Evolutionary conservation across 1,140 invertebrate genomes (phyloP).

Genomic region (Chymomyza costata): DNA sequence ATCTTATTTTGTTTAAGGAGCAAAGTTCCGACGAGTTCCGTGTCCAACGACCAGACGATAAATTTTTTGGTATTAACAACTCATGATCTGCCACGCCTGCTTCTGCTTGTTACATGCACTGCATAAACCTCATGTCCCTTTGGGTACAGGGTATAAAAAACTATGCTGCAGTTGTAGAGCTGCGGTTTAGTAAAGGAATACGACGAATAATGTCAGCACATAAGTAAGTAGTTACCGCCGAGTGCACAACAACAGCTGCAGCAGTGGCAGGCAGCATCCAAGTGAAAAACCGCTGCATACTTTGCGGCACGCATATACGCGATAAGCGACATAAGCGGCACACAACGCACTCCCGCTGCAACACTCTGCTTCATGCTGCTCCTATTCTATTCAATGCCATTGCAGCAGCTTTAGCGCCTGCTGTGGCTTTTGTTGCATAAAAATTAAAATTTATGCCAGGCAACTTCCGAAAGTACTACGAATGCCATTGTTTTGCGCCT

Average conservation of each 20-base stretch:
- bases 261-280: slow-evolving; percentile 24
- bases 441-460: slow-evolving; percentile 68
- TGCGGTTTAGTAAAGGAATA: slow-evolving; percentile 54
- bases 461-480: slow-evolving; percentile 66
- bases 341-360: background rate
- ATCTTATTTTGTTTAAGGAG: too few species aligned
- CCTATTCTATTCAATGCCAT: slow-evolving; percentile 33
- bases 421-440: slow-evolving; percentile 64
- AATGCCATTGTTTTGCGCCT: slow-evolving; percentile 57
- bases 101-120: too few species aligned
- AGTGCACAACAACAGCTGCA: slow-evolving; percentile 24
- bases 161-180: slow-evolving; percentile 30
- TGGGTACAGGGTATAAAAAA: background rate
- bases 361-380: too few species aligned
- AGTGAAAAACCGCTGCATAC: slow-evolving; percentile 65
- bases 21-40: too few species aligned
- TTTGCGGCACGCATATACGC: slow-evolving; percentile 54
- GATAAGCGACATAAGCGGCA: slow-evolving; percentile 49
- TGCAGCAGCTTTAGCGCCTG: slow-evolving; percentile 33
- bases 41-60: too few species aligned
- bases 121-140: too few species aligned
- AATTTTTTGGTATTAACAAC: too few species aligned
- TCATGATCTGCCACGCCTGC: too few species aligned
- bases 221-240: slow-evolving; percentile 60
- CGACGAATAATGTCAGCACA: slow-evolving; percentile 65